phyloP scores from a whole-genome alignment of 2,797 vertebrate species.

The Tenualosa ilisha region DNA sequence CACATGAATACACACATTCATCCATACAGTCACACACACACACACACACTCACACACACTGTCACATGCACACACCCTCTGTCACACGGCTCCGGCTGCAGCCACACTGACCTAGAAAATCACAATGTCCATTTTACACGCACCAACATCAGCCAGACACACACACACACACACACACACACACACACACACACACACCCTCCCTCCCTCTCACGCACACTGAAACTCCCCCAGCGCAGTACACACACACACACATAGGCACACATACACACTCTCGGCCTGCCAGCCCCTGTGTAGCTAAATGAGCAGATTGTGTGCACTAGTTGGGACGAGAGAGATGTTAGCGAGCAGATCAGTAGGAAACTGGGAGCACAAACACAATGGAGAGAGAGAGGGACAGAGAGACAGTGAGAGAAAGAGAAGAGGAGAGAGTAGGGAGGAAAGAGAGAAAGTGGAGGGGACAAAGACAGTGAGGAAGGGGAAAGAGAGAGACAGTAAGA shows the following conservation, averaged over 20 bases:
- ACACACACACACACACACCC: neutral
- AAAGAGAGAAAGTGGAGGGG: constrained; percentile 30
- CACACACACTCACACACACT: neutral
- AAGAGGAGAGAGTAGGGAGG: neutral
- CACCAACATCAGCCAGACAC: constrained; percentile 13
- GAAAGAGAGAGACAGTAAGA: constrained; percentile 13
- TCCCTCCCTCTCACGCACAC: neutral
- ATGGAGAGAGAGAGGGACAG: neutral
- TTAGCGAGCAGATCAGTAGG: neutral
- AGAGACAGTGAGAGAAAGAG: neutral
- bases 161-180: neutral
- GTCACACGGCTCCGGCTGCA: constrained; percentile 28
- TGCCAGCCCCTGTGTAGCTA: neutral
- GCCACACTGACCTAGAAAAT: constrained; percentile 32
- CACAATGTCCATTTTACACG: constrained; percentile 49
- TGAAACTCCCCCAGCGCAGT: neutral
- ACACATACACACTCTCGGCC: neutral
- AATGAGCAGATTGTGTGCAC: constrained; percentile 10
- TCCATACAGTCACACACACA: neutral
- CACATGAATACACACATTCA: neutral
- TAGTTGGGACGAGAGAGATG: constrained; percentile 8
- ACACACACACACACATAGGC: neutral
- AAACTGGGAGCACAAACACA: neutral
- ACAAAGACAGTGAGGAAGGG: constrained; percentile 33
- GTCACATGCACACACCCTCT: constrained; percentile 25